phyloP scores from a whole-genome alignment of 2,113 vertebrate species.

The Psammodynastes pulverulentus region DNA sequence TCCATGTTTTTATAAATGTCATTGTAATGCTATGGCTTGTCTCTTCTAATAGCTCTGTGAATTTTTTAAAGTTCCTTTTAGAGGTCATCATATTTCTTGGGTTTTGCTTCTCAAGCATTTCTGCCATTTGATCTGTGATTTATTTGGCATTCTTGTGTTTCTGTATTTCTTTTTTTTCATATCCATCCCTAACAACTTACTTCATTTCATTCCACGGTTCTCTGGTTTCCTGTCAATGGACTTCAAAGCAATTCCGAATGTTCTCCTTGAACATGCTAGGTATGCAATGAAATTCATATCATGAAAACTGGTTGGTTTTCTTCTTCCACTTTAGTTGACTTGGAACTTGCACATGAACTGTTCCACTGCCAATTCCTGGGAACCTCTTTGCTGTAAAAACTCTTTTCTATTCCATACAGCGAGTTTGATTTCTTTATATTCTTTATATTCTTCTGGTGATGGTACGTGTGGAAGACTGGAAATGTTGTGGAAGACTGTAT shows the following conservation, averaged over 20 bases:
- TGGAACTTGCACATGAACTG: neutral
- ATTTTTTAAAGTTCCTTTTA: neutral
- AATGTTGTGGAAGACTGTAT: neutral
- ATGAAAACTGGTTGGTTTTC: neutral
- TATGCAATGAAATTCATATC: neutral
- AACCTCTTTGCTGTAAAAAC: neutral
- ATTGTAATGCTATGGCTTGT: neutral
- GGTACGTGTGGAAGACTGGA: neutral
- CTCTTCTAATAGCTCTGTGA: neutral
- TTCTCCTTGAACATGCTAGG: too few relatives aligned
- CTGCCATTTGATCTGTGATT: neutral
- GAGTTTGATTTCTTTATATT: neutral
- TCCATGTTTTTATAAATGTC: neutral
- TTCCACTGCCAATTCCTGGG: neutral
- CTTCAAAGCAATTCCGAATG: neutral
- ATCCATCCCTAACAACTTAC: neutral
- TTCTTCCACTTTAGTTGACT: neutral
- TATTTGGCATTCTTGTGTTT: neutral
- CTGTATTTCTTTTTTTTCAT: neutral
- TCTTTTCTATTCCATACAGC: neutral
- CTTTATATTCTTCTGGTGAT: neutral
- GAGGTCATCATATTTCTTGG: neutral
- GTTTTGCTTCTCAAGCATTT: neutral
- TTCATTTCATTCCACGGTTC: neutral
- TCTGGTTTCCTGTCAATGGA: neutral